Evolutionary conservation across 2,888 invertebrate species (phyloP), one percentile per base, ranked within the genome.

Genomic region (Prionchulus punctatus): DNA sequence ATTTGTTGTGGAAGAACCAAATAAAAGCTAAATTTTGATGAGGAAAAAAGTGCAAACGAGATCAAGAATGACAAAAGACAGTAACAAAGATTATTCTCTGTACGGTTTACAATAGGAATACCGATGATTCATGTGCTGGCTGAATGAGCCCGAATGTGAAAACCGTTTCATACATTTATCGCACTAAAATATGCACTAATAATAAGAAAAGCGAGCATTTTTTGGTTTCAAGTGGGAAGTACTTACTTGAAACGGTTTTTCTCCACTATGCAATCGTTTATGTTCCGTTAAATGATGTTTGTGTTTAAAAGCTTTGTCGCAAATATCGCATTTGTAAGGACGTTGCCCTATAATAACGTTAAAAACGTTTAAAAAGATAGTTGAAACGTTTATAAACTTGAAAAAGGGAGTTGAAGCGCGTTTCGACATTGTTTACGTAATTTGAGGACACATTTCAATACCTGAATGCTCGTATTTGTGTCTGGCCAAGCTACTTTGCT

Each of bases 381-480:
- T 25, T 15, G 48, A 25, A 12, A 15, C 12, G 21, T 7, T 12
- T 15, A 7, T 7, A 48, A 15, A 15, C 15, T 21, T 7, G n/a
- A 12, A 7, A 48, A 21, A n/a, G n/a, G n/a, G n/a, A n/a, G n/a
- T n/a, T n/a, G n/a, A n/a, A n/a, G n/a, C n/a, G n/a, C n/a, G n/a
- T n/a, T n/a, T n/a, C n/a, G n/a, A n/a, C n/a, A n/a, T n/a, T n/a
- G n/a, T n/a, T n/a, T n/a, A n/a, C n/a, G n/a, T n/a, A n/a, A n/a
- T n/a, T n/a, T n/a, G n/a, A n/a, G n/a, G n/a, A n/a, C n/a, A n/a
- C 36, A 36, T n/a, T 4, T 48, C 76, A 80, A 79, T 74, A 98
- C 98, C 98, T 78, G 96, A 98, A 80, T 98, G 98, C 79, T 98
- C 98, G 73, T 98, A 98, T 79, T 94, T 96, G 77, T 99, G 98